phyloP scores from a whole-genome alignment of 2,888 invertebrate genomes.

The Lasius fuliginosus region DNA sequence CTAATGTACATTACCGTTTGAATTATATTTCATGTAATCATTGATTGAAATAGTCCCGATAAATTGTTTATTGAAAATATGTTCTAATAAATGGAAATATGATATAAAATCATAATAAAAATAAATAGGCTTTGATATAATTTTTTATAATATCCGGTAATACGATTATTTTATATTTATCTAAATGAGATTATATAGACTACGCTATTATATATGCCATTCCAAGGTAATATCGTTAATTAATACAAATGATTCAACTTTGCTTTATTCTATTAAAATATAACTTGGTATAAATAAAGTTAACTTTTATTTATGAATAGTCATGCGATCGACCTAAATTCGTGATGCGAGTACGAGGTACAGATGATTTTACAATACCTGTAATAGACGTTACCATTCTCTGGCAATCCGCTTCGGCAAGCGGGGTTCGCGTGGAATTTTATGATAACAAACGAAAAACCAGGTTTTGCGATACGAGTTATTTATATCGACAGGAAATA shows the following conservation, averaged over 20 bases:
- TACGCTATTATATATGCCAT: neutral
- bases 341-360: neutral
- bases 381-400: neutral
- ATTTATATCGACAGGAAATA: neutral
- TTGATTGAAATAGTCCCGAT: constrained; percentile 9
- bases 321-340: constrained; percentile 8
- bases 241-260: constrained; percentile 6
- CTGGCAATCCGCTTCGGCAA: neutral
- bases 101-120: neutral
- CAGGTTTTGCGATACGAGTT: constrained; percentile 15
- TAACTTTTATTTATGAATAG: constrained; percentile 32
- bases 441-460: constrained; percentile 21
- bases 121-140: neutral
- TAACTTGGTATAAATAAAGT: neutral
- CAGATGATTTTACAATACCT: neutral
- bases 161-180: neutral
- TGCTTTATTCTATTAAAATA: constrained; percentile 16
- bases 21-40: neutral
- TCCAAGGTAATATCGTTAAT: neutral
- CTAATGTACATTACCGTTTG: neutral
- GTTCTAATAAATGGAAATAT: neutral
- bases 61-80: neutral
- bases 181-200: neutral
- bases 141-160: neutral
- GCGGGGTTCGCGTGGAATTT: neutral